Percentiles rank a stretch among this genome's conserved stretches.
These are phyloP conservation scores for Aptenodytes forsteri DNA, from an alignment of 2,113 vertebrate species.

Conservation along the genomic window DNA sequence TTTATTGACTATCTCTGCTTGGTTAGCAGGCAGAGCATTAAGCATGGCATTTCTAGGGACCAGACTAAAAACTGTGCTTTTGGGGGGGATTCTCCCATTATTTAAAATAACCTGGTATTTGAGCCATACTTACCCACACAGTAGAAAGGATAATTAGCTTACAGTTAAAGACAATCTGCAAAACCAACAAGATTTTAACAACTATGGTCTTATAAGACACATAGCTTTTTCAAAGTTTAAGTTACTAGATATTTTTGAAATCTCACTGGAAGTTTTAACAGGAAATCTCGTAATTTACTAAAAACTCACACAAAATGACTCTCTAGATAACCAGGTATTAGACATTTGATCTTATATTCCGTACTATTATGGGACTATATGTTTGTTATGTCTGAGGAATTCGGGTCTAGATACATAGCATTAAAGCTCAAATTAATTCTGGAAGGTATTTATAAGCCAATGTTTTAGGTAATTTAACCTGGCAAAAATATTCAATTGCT, in stretches of 20 bases:
- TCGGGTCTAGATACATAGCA: neutral
- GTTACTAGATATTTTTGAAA: neutral
- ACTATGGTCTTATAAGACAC: neutral
- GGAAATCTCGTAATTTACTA: neutral
- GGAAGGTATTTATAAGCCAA: neutral
- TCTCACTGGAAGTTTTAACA: neutral
- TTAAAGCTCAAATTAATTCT: neutral
- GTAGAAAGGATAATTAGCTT: neutral
- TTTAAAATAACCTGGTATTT: neutral
- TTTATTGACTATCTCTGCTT: neutral
- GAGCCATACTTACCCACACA: constrained; percentile 6
- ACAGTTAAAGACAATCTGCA: neutral
- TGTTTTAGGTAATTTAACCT: neutral
- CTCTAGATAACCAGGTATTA: neutral
- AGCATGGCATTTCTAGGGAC: neutral
- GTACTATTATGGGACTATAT: neutral
- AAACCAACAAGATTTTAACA: constrained; percentile 8
- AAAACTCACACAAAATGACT: neutral
- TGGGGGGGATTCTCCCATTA: neutral
- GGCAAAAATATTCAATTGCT: neutral
- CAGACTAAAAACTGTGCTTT: neutral
- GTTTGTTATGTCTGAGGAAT: neutral
- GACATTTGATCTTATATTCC: neutral
- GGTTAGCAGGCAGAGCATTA: neutral
- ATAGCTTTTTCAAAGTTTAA: neutral